Evolutionary conservation across 1,140 invertebrate genomes (phyloP), one percentile per base, ranked within the genome.

Genomic region (Berghia stephanieae): DNA sequence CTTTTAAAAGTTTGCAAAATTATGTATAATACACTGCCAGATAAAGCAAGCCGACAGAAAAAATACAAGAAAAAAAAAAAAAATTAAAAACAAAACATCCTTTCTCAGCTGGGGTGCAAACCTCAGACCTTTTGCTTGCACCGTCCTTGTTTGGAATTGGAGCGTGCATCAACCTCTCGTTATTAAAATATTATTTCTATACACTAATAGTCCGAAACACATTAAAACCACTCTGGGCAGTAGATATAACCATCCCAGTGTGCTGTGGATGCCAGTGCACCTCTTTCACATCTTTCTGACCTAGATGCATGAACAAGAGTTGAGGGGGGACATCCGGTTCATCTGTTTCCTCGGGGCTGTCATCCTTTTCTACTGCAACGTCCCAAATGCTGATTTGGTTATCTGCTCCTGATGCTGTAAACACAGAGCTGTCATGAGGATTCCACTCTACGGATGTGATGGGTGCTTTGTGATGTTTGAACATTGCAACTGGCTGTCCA

Each of bases 211-310:
- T 98, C 91, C 95, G 93, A 88, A 99, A 99, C 86, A 99, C 92
- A 91, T 99, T 98, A 84, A 99, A 98, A 67, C 97, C 98, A 86
- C 93, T 95, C 77, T 94, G 92, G 36, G 98, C 96, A 27, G 98
- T 99, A 44, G 95, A 96, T n/a, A 99, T 92, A 42, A 99, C 91
- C 3, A 96, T 92, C 18, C 97, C 97, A 16, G 97, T 94, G 80
- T 98, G 86, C 84, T 99, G 98, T 36, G 93, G 92, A 91, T 99
- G 98, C 98, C 98, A 99, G 87, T 99, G 98, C n/a, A 99, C 88
- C 91, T 99, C 98, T 90, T 99, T 99, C 36, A 99, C 94, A 84
- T 99, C 96, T 71, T 93, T 95, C 88, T 99, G 98, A 70, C 98
- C 98, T 92, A 98, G 96, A 90, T 99, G 98, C 81, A 99, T 96